These are phyloP conservation scores for Styela clava DNA, from an alignment of 23 tunicate species.

Conservation along the genomic window DNA sequence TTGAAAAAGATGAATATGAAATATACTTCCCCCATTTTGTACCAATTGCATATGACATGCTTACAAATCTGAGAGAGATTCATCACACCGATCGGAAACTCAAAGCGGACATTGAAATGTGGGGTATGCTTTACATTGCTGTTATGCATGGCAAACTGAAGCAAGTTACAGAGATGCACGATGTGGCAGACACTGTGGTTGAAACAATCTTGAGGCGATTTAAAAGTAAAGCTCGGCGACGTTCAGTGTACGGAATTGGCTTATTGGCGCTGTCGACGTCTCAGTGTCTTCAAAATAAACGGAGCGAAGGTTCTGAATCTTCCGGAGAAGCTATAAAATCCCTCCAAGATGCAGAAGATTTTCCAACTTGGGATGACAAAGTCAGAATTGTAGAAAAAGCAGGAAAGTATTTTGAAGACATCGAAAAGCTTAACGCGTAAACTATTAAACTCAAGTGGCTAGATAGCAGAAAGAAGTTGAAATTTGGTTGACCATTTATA, in stretches of 20 bases:
- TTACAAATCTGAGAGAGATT: slow-evolving; percentile 22
- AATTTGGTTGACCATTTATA: no score
- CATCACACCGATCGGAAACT: slow-evolving; percentile 12
- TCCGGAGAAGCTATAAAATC: not conserved
- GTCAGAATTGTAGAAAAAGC: slow-evolving; percentile 5
- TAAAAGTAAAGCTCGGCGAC: not conserved
- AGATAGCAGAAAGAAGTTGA: no score
- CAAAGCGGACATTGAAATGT: slow-evolving; percentile 21
- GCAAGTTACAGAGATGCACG: slow-evolving; percentile 14
- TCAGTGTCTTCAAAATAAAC: not conserved
- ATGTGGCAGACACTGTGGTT: not conserved
- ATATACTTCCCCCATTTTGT: slow-evolving; percentile 14
- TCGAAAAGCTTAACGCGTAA: not conserved
- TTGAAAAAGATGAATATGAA: not conserved
- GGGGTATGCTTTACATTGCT: slow-evolving; percentile 30
- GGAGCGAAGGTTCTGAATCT: not conserved
- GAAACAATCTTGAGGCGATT: slow-evolving; percentile 4
- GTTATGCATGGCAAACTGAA: slow-evolving; percentile 4
- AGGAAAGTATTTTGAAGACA: not conserved
- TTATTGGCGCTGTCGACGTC: not conserved
- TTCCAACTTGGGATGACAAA: slow-evolving; percentile 17
- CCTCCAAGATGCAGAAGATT: not conserved
- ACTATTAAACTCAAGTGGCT: no score
- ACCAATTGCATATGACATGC: slow-evolving; percentile 25
- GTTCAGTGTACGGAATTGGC: not conserved